Percentiles rank a stretch among this genome's conserved stretches.
phyloP scores from a whole-genome alignment of 2,888 invertebrate genomes.

The Antheraea yamamai region DNA sequence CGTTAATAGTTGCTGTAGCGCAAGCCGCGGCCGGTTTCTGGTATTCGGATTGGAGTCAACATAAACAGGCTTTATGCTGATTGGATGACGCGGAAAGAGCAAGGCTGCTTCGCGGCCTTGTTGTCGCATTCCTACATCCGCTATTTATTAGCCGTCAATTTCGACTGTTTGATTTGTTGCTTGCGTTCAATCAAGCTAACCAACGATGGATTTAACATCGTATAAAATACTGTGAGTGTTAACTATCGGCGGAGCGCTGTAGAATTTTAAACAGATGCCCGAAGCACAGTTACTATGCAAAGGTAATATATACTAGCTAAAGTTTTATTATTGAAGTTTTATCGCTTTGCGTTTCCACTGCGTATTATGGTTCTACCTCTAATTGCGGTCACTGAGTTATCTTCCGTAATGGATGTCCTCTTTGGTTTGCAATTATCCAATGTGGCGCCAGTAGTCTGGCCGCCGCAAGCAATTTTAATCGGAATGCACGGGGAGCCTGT shows the following conservation, averaged over 20 bases:
- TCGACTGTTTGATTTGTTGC: slow-evolving; percentile 54
- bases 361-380: slow-evolving; percentile 62
- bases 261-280: slow-evolving; percentile 55
- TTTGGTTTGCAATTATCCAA: slow-evolving; percentile 68
- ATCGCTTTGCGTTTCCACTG: slow-evolving; percentile 46
- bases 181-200: slow-evolving; percentile 33
- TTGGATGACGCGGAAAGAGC: slow-evolving; percentile 77
- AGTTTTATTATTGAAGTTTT: slow-evolving; percentile 46
- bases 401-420: slow-evolving; percentile 76
- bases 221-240: slow-evolving; percentile 41
- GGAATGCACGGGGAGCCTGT: slow-evolving; percentile 59
- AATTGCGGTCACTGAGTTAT: slow-evolving; percentile 72
- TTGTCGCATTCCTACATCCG: slow-evolving; percentile 68
- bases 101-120: slow-evolving; percentile 77
- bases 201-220: slow-evolving; percentile 24
- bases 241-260: slow-evolving; percentile 42
- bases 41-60: slow-evolving; percentile 64
- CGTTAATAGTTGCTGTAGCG: slow-evolving; percentile 76
- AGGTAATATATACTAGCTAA: slow-evolving; percentile 55
- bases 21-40: slow-evolving; percentile 73
- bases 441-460: slow-evolving; percentile 69
- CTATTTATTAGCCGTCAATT: slow-evolving; percentile 64
- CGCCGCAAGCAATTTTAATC: slow-evolving; percentile 65
- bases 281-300: slow-evolving; percentile 37
- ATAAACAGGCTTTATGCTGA: slow-evolving; percentile 68